Percentiles rank a stretch among this genome's conserved stretches.
Evolutionary conservation across 2,797 vertebrate genomes (phyloP).

Genomic region (Carcharodon carcharias): DNA sequence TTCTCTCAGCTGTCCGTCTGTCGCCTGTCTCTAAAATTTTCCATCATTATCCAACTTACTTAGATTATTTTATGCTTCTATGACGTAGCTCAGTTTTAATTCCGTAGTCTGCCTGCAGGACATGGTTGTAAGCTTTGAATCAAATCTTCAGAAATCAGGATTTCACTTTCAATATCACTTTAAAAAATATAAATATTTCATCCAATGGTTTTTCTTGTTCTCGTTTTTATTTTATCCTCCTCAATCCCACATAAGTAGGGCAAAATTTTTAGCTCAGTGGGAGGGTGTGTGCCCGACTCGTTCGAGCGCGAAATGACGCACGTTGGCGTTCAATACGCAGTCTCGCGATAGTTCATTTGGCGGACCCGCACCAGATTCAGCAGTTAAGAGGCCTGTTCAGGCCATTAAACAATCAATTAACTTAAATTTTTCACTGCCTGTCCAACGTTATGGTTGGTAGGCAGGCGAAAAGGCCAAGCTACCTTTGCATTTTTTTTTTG

Average conservation of each 20-base stretch:
- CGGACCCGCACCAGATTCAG: too few relatives aligned
- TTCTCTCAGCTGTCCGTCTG: neutral
- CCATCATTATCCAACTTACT: neutral
- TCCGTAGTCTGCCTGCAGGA: neutral
- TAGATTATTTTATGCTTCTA: neutral
- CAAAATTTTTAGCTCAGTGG: too few relatives aligned
- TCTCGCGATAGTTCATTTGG: too few relatives aligned
- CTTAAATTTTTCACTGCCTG: too few relatives aligned
- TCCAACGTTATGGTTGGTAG: too few relatives aligned
- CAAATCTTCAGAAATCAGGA: neutral
- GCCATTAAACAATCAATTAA: too few relatives aligned
- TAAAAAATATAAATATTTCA: neutral
- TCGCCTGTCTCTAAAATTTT: neutral
- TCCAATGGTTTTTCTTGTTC: neutral
- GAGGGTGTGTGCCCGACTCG: too few relatives aligned
- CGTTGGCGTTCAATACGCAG: too few relatives aligned
- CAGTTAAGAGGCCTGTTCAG: too few relatives aligned
- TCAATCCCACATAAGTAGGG: neutral
- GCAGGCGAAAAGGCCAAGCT: too few relatives aligned
- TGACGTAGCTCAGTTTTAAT: conserved; percentile 2
- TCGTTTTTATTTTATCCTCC: neutral
- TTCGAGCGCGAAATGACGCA: too few relatives aligned
- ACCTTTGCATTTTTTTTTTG: too few relatives aligned
- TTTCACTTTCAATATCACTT: neutral
- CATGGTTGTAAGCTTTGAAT: neutral